Evolutionary conservation across 2,113 vertebrate species (phyloP).

Genomic region (Donacobius atricapilla): DNA sequence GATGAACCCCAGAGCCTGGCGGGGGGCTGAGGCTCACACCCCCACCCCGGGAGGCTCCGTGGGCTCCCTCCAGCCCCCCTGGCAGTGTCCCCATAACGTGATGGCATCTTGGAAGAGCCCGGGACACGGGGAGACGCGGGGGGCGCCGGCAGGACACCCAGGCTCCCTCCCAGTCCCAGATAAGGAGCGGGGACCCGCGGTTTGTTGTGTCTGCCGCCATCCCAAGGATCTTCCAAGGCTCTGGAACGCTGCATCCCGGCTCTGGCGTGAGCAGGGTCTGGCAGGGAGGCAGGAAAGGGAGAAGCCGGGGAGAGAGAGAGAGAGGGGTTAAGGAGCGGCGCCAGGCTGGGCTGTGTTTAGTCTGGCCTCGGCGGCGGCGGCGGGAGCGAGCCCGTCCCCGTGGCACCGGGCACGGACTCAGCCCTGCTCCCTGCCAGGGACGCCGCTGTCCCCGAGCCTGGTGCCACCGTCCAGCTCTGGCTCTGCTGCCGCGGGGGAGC

Average conservation of each 20-base stretch:
- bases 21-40: neutral
- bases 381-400: neutral
- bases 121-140: neutral
- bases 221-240: neutral
- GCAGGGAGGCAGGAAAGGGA: neutral
- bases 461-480: neutral
- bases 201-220: slow-evolving; percentile 14
- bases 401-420: neutral
- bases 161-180: neutral
- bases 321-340: slow-evolving; percentile 18
- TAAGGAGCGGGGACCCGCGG: rapidly evolving
- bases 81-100: neutral
- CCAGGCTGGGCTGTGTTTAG: slow-evolving; percentile 18
- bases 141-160: neutral
- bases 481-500: neutral
- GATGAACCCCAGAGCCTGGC: neutral
- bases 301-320: neutral
- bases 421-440: neutral
- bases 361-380: neutral
- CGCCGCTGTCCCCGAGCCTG: neutral
- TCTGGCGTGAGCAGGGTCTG: neutral
- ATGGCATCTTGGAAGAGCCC: neutral
- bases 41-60: neutral
- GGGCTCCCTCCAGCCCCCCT: neutral
- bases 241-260: neutral